A percentile compares a stretch with the other conserved stretches of the same genome.
phyloP scores from a whole-genome alignment of 2,888 invertebrate genomes.

The Andrena camellia region DNA sequence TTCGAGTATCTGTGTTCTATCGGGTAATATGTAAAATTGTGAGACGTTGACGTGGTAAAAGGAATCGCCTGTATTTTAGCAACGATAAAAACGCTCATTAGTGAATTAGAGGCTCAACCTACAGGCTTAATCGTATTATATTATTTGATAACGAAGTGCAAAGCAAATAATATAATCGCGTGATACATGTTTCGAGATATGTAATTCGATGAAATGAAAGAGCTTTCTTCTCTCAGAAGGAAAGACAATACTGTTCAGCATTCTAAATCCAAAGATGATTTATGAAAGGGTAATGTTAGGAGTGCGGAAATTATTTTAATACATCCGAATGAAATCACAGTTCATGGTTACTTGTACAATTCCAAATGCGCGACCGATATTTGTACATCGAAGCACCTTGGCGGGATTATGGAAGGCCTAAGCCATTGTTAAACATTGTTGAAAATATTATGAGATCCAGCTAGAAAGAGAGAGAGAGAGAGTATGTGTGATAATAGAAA shows the following conservation, averaged over 20 bases:
- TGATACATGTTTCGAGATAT: conserved; percentile 41
- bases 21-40: conserved; percentile 46
- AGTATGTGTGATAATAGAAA: conserved; percentile 68
- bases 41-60: conserved; percentile 32
- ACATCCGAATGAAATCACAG: conserved; percentile 52
- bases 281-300: conserved; percentile 45
- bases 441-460: conserved; percentile 76
- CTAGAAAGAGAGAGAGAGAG: conserved; percentile 46
- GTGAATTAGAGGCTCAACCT: conserved; percentile 47
- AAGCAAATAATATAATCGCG: conserved; percentile 36
- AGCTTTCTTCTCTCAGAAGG: conserved; percentile 58
- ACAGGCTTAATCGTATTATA: conserved; percentile 42
- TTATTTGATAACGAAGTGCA: conserved; percentile 32
- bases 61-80: conserved; percentile 42
- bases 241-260: conserved; percentile 68
- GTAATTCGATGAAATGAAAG: conserved; percentile 39
- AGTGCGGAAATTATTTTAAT: conserved; percentile 64
- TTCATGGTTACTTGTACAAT: conserved; percentile 60
- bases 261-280: conserved; percentile 60
- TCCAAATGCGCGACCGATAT: conserved; percentile 71
- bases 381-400: conserved; percentile 77
- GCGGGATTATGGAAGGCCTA: conserved; percentile 79
- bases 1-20: conserved; percentile 67
- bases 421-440: conserved; percentile 83
- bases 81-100: conserved; percentile 49